A percentile compares a stretch with the other conserved stretches of the same genome.
Evolutionary conservation across 2,797 vertebrate genomes (phyloP).

Genomic region (Acrocephalus scirpaceus): DNA sequence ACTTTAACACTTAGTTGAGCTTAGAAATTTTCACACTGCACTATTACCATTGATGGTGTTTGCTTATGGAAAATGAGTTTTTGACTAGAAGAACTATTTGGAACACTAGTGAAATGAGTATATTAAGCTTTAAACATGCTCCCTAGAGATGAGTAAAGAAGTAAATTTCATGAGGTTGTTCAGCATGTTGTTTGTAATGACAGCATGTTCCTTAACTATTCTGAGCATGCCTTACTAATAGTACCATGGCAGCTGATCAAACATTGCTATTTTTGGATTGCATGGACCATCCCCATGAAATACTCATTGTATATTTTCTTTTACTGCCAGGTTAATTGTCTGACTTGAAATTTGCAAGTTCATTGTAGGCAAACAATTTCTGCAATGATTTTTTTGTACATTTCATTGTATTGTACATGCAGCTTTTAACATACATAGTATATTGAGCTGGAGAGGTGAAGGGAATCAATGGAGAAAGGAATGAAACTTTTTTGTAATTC

Average conservation of each 20-base stretch:
- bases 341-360: not conserved
- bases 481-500: not conserved
- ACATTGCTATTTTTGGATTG: not conserved
- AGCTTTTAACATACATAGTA: not conserved
- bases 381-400: not conserved
- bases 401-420: not conserved
- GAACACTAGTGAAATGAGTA: not conserved
- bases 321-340: constrained; percentile 51
- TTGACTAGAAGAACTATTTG: not conserved
- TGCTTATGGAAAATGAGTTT: not conserved
- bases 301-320: not conserved
- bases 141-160: not conserved
- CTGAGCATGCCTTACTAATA: not conserved
- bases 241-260: not conserved
- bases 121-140: not conserved
- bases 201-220: not conserved
- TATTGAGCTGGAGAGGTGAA: not conserved
- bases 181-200: not conserved
- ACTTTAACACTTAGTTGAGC: not conserved
- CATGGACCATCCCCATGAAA: not conserved
- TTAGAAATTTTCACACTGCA: not conserved
- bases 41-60: not conserved
- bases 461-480: not conserved
- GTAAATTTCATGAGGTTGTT: not conserved
- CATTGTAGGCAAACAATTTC: not conserved